Evolutionary conservation across 2,888 invertebrate genomes (phyloP).

Genomic region (Gryllus longicercus): DNA sequence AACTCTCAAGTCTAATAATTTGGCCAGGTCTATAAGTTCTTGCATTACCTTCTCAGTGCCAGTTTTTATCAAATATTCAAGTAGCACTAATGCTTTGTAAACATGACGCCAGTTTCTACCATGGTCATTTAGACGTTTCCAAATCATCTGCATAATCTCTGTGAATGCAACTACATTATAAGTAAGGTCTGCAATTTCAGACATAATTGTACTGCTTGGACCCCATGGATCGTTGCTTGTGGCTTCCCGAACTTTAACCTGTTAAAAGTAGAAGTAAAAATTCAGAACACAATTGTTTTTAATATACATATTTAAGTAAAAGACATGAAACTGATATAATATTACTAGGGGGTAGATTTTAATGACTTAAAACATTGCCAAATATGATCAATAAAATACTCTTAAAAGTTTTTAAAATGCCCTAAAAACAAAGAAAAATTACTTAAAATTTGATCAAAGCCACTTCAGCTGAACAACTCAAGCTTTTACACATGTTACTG

Average conservation of each 20-base stretch:
- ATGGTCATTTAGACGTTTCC: slow-evolving; percentile 98
- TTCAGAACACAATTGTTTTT: not conserved
- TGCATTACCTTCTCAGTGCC: slow-evolving; percentile 81
- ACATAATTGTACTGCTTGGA: slow-evolving; percentile 97
- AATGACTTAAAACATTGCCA: too few species aligned
- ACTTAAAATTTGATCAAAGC: too few species aligned
- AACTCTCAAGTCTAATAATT: too few species aligned
- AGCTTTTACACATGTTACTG: too few species aligned
- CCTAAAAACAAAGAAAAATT: too few species aligned
- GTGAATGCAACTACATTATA: slow-evolving; percentile 99
- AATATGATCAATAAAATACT: too few species aligned
- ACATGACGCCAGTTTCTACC: slow-evolving; percentile 99
- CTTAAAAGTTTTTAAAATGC: not conserved
- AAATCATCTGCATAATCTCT: slow-evolving; percentile 99
- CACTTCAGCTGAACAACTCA: too few species aligned
- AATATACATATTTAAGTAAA: not conserved
- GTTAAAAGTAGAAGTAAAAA: slow-evolving; percentile 31
- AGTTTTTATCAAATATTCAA: slow-evolving; percentile 99
- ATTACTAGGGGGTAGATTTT: not conserved
- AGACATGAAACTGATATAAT: not conserved
- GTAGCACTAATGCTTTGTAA: slow-evolving; percentile 90
- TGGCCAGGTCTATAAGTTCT: too few species aligned
- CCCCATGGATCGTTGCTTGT: slow-evolving; percentile 99
- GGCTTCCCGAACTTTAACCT: slow-evolving; percentile 98
- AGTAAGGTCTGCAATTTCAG: slow-evolving; percentile 98